Evolutionary conservation across 1,140 invertebrate genomes (phyloP), one percentile per base, ranked within the genome.

Genomic region (Dysdera silvatica): DNA sequence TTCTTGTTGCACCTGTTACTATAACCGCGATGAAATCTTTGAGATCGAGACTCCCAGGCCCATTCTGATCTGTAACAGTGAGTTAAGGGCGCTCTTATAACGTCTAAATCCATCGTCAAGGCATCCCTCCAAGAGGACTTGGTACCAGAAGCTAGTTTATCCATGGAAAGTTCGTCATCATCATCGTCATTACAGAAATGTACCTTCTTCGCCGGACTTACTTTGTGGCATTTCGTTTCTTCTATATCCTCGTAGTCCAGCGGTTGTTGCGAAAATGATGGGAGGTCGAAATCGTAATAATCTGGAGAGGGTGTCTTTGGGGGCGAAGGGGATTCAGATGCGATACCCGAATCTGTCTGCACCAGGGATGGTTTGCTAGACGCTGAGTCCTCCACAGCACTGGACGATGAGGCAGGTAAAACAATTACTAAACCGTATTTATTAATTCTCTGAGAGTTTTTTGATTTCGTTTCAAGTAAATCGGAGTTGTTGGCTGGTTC

Each of bases 391-490:
- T 26, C 14, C 6, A 32, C n/a, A n/a, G 18, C 35, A 8, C 14
- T 47, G 0, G 28, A 12, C 0, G 1, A n/a, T 6, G 28, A 16
- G 2, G 61, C 26, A 10, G 61, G 61, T 1, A 63, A 20, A 4
- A 63, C 53, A 23, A 63, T 63, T 7, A 63, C 61, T 20, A 63
- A 35, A 29, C 61, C 56, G 53, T 63, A 63, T 29, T 63, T 63
- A 18, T 56, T 56, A 10, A 63, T 33, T 12, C 51, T 56, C 8
- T 14, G 7, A 45, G 43, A 23, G 32, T 49, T 47, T 18, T 40
- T 23, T 5, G 32, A n/a, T n/a, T n/a, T n/a, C n/a, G n/a, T n/a
- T n/a, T n/a, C n/a, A n/a, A n/a, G n/a, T n/a, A n/a, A n/a, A n/a
- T n/a, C n/a, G n/a, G n/a, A n/a, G n/a, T n/a, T n/a, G n/a, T n/a